Base-by-base conservation (phyloP, 2,113 vertebrate genomes). In the Chaetorhynchus papuensis region DNA sequence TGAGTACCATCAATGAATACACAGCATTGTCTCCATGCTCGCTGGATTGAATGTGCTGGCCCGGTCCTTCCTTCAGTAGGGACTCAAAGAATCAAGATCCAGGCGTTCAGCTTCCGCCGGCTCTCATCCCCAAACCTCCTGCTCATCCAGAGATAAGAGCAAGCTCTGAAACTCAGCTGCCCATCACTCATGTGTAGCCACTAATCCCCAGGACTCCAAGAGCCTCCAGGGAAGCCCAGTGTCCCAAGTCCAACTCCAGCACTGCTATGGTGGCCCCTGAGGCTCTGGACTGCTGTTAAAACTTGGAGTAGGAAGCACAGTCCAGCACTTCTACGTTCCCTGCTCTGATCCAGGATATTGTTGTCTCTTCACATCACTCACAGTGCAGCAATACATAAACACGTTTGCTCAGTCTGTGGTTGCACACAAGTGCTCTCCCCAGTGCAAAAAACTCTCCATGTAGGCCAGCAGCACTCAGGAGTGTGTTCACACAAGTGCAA, bases 361-460 rank as follows among this genome's bases (percentile, higher is more conserved):
- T 8, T 37, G 30, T 54, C 22, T 42, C 30, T 20, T n/a, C 13
- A 42, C 16, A 33, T 20, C 23, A 27, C 13, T 11, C 52, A 27
- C 9, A 15, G 13, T 8, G 5, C 39, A 44, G 70, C 52, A n/a
- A 21, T 9, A n/a, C 4, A 44, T 30, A 39, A 70, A 30, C 16
- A 6, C 13, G 56, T 2, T n/a, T 6, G 9, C 4, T 18, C 21
- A 19, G 15, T 2, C 11, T 31, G 21, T 49, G 21, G 9, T 5
- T 31, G 21, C n/a, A 39, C 27, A 60, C 5, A 30, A 60, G 15
- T 13, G 12, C 9, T 24, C 15, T 19, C 11, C 9, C 7, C 9
- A 11, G 7, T 8, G 9, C 11, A 49, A 16, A 75, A 30, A 5
- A 9, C 26, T 13, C 8, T 8, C 10, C 20, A 9, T 13, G 26